phyloP scores from a whole-genome alignment of 2,888 invertebrate genomes.

The Cryptocephalus primarius region DNA sequence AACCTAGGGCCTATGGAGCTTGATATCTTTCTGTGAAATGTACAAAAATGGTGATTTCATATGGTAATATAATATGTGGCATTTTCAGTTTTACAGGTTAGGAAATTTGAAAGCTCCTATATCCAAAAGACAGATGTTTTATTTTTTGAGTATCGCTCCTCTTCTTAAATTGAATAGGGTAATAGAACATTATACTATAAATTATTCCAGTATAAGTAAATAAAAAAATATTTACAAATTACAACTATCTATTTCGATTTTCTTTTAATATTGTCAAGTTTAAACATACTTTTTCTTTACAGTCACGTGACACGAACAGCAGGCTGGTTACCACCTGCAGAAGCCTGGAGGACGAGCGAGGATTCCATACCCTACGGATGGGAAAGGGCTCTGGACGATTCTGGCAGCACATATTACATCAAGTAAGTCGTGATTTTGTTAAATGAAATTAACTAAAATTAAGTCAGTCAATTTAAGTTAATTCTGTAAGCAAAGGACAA shows the following conservation, averaged over 20 bases:
- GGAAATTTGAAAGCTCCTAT: neutral
- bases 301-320: slow-evolving; percentile 76
- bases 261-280: neutral
- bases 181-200: too few relatives aligned
- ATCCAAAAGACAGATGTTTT: neutral
- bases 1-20: too few relatives aligned
- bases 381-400: slow-evolving; percentile 78
- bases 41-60: too few relatives aligned
- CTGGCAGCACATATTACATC: slow-evolving; percentile 68
- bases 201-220: too few relatives aligned
- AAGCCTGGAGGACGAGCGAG: slow-evolving; percentile 58
- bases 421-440: slow-evolving; percentile 45
- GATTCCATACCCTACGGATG: slow-evolving; percentile 78
- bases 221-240: too few relatives aligned
- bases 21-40: too few relatives aligned
- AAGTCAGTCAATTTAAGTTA: too few relatives aligned
- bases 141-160: too few relatives aligned
- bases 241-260: neutral
- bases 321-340: slow-evolving; percentile 82
- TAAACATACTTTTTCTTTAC: slow-evolving; percentile 32
- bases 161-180: too few relatives aligned
- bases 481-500: too few relatives aligned
- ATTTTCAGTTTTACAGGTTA: too few relatives aligned
- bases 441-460: too few relatives aligned
- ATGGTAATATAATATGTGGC: neutral